Evolutionary conservation across 1,140 invertebrate genomes (phyloP), one percentile per base, ranked within the genome.

Genomic region (Drosophila bifasciata): DNA sequence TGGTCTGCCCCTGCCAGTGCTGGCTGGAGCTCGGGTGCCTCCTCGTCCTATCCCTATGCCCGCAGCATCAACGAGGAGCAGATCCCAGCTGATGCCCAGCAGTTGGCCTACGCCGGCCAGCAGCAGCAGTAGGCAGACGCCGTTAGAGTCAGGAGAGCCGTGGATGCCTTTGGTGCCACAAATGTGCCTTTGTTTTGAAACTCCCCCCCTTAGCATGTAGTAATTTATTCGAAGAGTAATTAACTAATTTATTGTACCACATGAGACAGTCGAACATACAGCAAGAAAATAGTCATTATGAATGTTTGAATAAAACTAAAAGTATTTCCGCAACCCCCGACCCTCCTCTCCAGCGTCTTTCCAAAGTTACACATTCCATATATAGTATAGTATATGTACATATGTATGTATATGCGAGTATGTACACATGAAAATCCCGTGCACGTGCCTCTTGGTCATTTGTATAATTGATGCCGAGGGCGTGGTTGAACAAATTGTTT

Each of bases 41-140:
- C 89, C 11, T 92, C 92, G 8, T 90, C 91, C 3, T 94, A 94
- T 56, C 92, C 93, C 3, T 94, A 94, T 92, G 93, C 94, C 0
- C 92, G 93, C 62, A 93, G 93, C 70, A 79, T 85, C 25, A 55
- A 17, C n/a, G 62, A 84, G 0, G 95, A 95, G 21, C 32, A 36
- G 3, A 17, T 44, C 89, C n/a, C n/a, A n/a, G n/a, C n/a, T n/a
- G 93, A 93, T 43, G 93, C 93, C 17, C 94, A 94, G 63, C 63
- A 79, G 63, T 49, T 75, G 70, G 80, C 80, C 46, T 85, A 85
- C 43, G 56, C 80, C 21, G 81, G 73, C 0, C 83, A 86, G 48
- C 57, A 80, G 62, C 79, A 68, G 40, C 43, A 71, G 64, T 39
- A 66, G 83, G 55, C 28, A 50, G 55, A 16, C 25, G 45, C 76